Base-by-base conservation (phyloP, 2,113 vertebrate species). In the Colistium nudipinnis region DNA sequence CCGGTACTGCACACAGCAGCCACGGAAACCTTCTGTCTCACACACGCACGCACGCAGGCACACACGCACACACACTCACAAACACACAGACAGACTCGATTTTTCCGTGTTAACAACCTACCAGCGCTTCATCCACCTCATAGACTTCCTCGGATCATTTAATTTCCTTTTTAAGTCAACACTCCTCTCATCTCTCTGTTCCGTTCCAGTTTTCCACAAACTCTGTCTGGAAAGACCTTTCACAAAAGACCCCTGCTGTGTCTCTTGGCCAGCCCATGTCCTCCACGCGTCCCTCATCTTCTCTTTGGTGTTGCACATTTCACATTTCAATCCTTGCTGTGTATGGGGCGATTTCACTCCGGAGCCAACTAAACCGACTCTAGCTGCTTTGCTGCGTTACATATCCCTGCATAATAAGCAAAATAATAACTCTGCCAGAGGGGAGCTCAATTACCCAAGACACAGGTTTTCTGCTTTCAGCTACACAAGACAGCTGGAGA, bases 1-100 rank as follows among this genome's bases (percentile, higher is more conserved):
- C 89, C 83, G 72, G 88, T 89, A 81, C 79, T 77, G 84, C 87
- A 89, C 84, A 89, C 87, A 89, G 83, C 86, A 87, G 89, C 83
- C 82, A 85, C 79, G 54, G 88, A 90, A n/a, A 91, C 87, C 85
- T 89, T 90, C 87, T 90, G 89, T 87, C 55, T 14, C 43, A 43
- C 20, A 61, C 35, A 54, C 24, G 56, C 53, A 52, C 30, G 51
- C 48, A 44, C 62, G 39, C 54, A 44, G 62, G 61, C 47, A 44
- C 36, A 47, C 47, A 39, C 41, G 44, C 27, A 47, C 45, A 51
- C 33, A 44, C 38, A 39, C 54, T 7, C 41, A 49, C 22, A 45
- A 28, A 43, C 19, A 48, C 52, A 52, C 20, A 45, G 35, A 36
- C 61, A 44, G 44, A 52, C 66, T 61, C 45, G 68, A 74, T 74